Evolutionary conservation across 2,888 invertebrate genomes (phyloP).

Genomic region (Pyrrhosoma nymphula): DNA sequence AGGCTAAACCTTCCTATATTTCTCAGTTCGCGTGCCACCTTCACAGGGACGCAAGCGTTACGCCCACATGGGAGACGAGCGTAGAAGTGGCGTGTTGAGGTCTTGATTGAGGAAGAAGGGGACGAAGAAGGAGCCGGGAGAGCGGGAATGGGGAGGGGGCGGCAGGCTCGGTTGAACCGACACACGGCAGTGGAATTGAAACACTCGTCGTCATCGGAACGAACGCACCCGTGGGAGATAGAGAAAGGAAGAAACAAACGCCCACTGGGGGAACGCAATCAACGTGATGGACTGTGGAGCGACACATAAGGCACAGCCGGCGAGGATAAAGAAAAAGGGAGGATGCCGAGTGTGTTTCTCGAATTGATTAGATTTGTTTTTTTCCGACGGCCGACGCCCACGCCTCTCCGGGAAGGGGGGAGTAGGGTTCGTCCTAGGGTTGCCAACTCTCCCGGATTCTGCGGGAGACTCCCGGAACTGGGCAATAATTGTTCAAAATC

Average conservation of each 20-base stretch:
- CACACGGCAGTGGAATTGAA: too few relatives aligned
- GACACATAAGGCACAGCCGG: background rate
- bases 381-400: background rate
- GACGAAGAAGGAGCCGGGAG: background rate
- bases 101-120: background rate
- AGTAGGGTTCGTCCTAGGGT: too few relatives aligned
- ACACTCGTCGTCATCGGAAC: too few relatives aligned
- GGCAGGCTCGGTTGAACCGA: background rate
- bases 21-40: too few relatives aligned
- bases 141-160: background rate
- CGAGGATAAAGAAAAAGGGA: background rate
- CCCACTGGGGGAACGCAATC: background rate
- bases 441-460: too few relatives aligned
- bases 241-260: background rate
- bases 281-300: background rate
- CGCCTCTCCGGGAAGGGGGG: background rate
- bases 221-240: background rate
- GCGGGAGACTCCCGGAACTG: too few relatives aligned
- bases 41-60: too few relatives aligned
- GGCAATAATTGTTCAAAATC: too few relatives aligned
- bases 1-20: too few relatives aligned
- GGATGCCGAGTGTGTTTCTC: background rate
- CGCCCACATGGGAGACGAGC: background rate
- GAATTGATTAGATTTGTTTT: slow-evolving; percentile 25
- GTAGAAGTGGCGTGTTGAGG: background rate